Percentiles rank a stretch among this genome's conserved stretches.
Conservation (phyloP, 2,888 invertebrate species). For the Iphiclides podalirius region DNA sequence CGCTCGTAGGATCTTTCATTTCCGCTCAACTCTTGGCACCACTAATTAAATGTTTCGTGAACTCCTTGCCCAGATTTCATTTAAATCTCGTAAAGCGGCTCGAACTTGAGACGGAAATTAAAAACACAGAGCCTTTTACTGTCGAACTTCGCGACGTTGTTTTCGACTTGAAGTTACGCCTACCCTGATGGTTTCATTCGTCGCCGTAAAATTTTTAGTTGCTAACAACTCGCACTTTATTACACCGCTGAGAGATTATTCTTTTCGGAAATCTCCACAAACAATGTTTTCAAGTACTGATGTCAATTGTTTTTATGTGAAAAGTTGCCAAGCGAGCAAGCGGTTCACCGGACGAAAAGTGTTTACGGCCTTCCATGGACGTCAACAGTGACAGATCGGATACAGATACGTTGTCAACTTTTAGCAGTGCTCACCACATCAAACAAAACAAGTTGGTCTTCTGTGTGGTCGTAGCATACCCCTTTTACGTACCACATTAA, state of each 20-base stretch:
- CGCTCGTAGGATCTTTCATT: conserved; percentile 55
- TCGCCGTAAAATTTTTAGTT: conserved; percentile 29
- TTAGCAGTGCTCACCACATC: no score
- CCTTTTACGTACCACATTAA: no score
- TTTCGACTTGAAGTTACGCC: conserved; percentile 38
- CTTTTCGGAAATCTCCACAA: no score
- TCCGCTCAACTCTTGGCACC: conserved; percentile 46
- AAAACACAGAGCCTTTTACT: conserved; percentile 57
- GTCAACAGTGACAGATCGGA: no score
- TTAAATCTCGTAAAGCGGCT: conserved; percentile 53
- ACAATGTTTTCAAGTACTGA: no score
- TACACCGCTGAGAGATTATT: not conserved
- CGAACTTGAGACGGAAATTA: conserved; percentile 58
- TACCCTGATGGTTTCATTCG: conserved; percentile 37
- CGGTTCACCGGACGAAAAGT: no score
- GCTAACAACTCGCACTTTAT: conserved; percentile 8
- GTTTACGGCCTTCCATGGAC: no score
- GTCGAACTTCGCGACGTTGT: conserved; percentile 46
- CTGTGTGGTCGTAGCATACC: no score
- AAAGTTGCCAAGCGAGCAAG: no score
- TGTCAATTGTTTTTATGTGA: no score
- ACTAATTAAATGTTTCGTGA: conserved; percentile 67
- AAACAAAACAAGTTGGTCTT: no score
- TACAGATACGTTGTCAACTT: no score
- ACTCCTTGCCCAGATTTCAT: conserved; percentile 61